Base-by-base conservation (phyloP, 2,888 invertebrate genomes). In the Aradus depressus region DNA sequence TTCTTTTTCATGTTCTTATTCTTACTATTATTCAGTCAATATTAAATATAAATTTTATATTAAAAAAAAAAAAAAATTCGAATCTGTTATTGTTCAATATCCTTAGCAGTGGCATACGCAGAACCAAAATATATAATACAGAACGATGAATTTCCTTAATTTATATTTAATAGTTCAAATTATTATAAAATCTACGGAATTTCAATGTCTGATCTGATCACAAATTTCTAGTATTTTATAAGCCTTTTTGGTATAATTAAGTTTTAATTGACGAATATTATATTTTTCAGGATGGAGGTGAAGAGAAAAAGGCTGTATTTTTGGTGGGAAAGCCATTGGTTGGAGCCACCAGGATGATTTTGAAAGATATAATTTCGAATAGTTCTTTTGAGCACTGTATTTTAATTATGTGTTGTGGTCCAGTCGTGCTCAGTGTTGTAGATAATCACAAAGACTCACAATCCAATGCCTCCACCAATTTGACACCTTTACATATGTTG, bases 311-410 rank as follows among this genome's bases (percentile, higher is more conserved):
- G 59, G 74, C 69, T 8, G 70, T 75, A 1, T 70, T 76, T 35
- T 73, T 83, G 10, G 73, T 79, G 35, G 74, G 77, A 53, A 72
- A 75, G 1, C 72, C 75, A 55, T 65, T 79, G 51, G 69, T 71
- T 19, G 69, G 69, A 8, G 74, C 72, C 12, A 75, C 77, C 51
- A 66, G 75, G 12, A 67, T 71, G 41, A 75, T 76, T 8, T 68
- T 81, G 37, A 68, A 70, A 57, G 73, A 79, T 59, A 75, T 82
- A 21, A 71, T 81, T 26, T 66, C 69, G 4, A 73, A 73, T 58
- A 80, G 80, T 65, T 67, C 71, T 32, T 76, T 82, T 53, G 71
- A 77, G 6, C 74, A 75, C 60, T 79, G 79, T 53, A 71, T 75
- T 4, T 66, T 82, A 2, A 69, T 81, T 56, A 75, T 77, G 14